phyloP scores from a whole-genome alignment of 2,797 vertebrate species.

The Echiichthys vipera region DNA sequence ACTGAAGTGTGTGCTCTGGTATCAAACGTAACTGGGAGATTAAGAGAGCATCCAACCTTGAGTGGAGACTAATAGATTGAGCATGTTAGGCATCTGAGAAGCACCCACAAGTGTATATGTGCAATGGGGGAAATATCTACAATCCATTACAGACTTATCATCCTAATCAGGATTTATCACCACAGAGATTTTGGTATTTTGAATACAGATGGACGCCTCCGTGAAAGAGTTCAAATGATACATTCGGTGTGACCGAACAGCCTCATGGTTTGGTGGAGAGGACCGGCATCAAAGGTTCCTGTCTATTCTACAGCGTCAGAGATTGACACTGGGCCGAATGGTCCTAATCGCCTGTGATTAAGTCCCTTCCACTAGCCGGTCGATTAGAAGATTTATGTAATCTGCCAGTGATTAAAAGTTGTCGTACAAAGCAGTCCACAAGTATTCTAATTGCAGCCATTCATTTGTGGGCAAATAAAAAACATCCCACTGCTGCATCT shows the following conservation, averaged over 20 bases:
- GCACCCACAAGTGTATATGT: slow-evolving; percentile 22
- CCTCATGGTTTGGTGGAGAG: slow-evolving; percentile 22
- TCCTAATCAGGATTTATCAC: slow-evolving; percentile 6
- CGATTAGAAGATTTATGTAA: slow-evolving; percentile 58
- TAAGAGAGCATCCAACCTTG: slow-evolving; percentile 30
- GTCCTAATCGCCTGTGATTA: slow-evolving; percentile 49
- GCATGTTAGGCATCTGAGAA: slow-evolving; percentile 47
- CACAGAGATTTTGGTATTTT: neutral
- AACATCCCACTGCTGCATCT: neutral
- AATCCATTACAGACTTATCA: neutral
- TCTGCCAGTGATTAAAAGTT: slow-evolving; percentile 20
- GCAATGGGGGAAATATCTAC: slow-evolving; percentile 3
- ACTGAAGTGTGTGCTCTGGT: slow-evolving; percentile 28
- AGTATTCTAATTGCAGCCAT: slow-evolving; percentile 33
- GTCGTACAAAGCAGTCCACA: slow-evolving; percentile 17
- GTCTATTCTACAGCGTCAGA: slow-evolving; percentile 13
- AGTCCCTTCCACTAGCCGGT: slow-evolving; percentile 15
- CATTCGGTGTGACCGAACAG: slow-evolving; percentile 13
- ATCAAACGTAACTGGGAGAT: slow-evolving; percentile 43
- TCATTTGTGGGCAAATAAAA: slow-evolving; percentile 31
- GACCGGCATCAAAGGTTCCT: slow-evolving; percentile 38
- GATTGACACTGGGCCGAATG: slow-evolving; percentile 43
- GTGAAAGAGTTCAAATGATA: slow-evolving; percentile 12
- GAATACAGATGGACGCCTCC: slow-evolving; percentile 12
- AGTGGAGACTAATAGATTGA: slow-evolving; percentile 25